Conservation (phyloP, 2,888 invertebrate species). For the Euproctis similis region DNA sequence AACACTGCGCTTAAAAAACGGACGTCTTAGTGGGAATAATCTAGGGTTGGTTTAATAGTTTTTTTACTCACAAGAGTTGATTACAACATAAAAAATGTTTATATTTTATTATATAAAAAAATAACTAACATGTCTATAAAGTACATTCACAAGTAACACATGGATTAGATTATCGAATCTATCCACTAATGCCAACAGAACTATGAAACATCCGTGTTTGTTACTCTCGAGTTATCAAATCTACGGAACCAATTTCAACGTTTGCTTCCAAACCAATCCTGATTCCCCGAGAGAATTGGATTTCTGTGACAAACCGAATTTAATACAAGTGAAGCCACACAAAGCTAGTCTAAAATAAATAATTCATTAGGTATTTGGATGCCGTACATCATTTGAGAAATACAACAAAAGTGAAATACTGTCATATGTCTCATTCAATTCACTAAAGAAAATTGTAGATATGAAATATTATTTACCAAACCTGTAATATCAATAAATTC, state of each 20-base stretch:
- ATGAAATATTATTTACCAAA: too few relatives aligned
- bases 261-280: constrained; percentile 1
- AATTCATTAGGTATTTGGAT: constrained; percentile 1
- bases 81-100: too few relatives aligned
- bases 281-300: neutral
- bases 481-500: too few relatives aligned
- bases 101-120: too few relatives aligned
- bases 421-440: neutral
- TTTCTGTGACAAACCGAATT: constrained; percentile 2
- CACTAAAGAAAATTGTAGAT: too few relatives aligned
- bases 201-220: neutral
- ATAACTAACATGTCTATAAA: too few relatives aligned
- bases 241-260: neutral
- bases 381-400: neutral
- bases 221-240: neutral
- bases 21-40: too few relatives aligned
- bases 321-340: neutral
- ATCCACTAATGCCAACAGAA: neutral
- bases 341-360: neutral
- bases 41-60: too few relatives aligned
- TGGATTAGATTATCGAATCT: neutral
- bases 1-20: too few relatives aligned
- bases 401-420: neutral
- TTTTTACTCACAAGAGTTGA: too few relatives aligned
- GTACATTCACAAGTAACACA: too few relatives aligned